Percentiles rank a stretch among this genome's conserved stretches.
Evolutionary conservation across 2,797 vertebrate species (phyloP).

Genomic region (Sebastes minor): DNA sequence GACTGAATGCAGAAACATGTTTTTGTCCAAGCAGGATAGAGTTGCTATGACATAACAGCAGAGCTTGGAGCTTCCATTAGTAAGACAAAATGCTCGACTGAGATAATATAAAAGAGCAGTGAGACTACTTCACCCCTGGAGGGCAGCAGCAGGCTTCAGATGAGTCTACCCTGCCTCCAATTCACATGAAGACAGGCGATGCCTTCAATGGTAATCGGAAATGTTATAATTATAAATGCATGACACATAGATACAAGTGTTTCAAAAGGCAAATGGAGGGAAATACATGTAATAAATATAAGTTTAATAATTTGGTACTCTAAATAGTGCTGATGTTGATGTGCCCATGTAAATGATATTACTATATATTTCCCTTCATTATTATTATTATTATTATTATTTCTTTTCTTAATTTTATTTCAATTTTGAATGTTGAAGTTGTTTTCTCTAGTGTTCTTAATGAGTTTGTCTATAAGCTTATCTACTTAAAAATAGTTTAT

Average conservation of each 20-base stretch:
- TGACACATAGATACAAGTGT: background rate
- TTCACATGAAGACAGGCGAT: background rate
- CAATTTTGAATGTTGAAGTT: too few species aligned
- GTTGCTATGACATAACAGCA: background rate
- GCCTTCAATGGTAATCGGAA: background rate
- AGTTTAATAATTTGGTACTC: background rate
- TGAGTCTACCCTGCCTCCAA: background rate
- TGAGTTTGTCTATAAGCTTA: too few species aligned
- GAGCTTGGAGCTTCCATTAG: background rate
- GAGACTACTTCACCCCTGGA: slow-evolving; percentile 15
- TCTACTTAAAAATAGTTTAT: too few species aligned
- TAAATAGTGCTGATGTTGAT: background rate
- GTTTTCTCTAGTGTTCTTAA: too few species aligned
- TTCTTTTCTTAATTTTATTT: too few species aligned
- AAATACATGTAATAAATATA: background rate
- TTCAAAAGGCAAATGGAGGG: background rate
- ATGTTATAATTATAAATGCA: accelerated
- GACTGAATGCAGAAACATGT: background rate
- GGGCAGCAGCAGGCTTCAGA: slow-evolving; percentile 28
- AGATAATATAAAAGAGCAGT: background rate
- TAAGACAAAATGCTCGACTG: background rate
- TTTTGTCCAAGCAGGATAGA: background rate
- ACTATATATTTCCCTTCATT: too few species aligned
- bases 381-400: too few species aligned
- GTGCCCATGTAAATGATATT: too few species aligned